phyloP scores from a whole-genome alignment of 2,888 invertebrate species.

The Cyclophora albipunctata region DNA sequence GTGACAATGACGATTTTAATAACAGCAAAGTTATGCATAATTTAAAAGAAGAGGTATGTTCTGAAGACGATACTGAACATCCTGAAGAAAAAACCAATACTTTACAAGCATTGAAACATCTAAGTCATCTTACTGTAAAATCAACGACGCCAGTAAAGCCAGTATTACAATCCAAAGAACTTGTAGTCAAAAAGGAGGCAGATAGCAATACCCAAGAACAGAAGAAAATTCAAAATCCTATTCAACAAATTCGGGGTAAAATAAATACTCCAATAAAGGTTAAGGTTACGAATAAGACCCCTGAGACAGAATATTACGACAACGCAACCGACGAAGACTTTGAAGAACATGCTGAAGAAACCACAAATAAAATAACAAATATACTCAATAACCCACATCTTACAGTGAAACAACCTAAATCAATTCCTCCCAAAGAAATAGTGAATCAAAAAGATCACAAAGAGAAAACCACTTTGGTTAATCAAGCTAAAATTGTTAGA shows the following conservation, averaged over 20 bases:
- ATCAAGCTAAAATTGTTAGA: too few relatives aligned
- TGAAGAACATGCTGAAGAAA: not conserved
- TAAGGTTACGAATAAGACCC: too few relatives aligned
- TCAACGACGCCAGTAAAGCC: slow-evolving; percentile 17
- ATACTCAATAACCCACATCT: too few relatives aligned
- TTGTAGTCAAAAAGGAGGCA: not conserved
- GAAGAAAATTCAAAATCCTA: too few relatives aligned
- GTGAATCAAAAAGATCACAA: too few relatives aligned
- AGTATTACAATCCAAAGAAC: slow-evolving; percentile 2
- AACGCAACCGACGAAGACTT: slow-evolving; percentile 19
- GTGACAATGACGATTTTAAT: not conserved
- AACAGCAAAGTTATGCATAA: slow-evolving; percentile 1
- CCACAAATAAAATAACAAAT: too few relatives aligned
- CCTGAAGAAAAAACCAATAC: not conserved
- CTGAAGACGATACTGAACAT: too few relatives aligned
- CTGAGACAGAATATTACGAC: slow-evolving; percentile 9
- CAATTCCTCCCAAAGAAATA: too few relatives aligned
- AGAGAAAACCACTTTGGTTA: too few relatives aligned
- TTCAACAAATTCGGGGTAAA: too few relatives aligned
- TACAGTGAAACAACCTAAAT: too few relatives aligned
- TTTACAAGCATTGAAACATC: slow-evolving; percentile 16
- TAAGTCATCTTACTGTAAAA: slow-evolving; percentile 35
- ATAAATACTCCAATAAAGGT: too few relatives aligned
- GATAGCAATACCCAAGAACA: slow-evolving; percentile 2
- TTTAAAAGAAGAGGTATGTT: not conserved